Percentiles rank a stretch among this genome's conserved stretches.
Evolutionary conservation across 2,113 vertebrate species (phyloP).

Genomic region (Poecile atricapillus): DNA sequence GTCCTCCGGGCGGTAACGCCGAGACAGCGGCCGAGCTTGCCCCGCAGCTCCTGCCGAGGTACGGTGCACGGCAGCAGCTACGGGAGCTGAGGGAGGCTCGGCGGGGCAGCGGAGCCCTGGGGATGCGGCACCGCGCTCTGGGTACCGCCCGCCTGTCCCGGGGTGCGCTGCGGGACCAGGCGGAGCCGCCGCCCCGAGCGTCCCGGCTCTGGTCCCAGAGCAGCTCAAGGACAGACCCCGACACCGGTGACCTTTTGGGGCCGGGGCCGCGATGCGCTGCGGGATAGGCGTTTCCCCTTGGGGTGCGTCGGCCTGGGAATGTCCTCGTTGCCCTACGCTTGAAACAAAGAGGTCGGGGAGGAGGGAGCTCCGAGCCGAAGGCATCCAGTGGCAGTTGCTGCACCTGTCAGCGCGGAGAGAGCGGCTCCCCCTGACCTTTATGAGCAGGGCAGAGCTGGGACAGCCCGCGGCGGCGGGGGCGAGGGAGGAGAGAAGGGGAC

Average conservation of each 20-base stretch:
- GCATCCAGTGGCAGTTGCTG: neutral
- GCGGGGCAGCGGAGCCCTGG: neutral
- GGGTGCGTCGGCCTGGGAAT: neutral
- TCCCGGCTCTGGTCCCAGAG: neutral
- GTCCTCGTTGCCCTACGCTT: neutral
- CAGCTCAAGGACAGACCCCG: neutral
- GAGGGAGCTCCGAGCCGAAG: neutral
- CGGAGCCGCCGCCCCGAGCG: neutral
- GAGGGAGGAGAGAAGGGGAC: neutral
- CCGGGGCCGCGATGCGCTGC: neutral
- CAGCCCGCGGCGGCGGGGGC: neutral
- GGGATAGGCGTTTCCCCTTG: neutral
- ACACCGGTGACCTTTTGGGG: neutral
- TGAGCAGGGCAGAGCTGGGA: neutral
- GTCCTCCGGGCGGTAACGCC: too few species aligned
- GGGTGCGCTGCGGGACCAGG: too few species aligned
- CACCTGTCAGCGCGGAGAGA: constrained; percentile 39
- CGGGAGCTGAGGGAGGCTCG: too few species aligned
- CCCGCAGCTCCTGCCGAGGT: neutral
- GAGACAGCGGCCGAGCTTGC: neutral
- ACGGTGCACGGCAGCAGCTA: neutral
- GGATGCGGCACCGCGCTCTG: neutral
- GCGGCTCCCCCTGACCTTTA: neutral
- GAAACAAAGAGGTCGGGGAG: neutral
- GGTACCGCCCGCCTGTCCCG: neutral